Evolutionary conservation across 2,113 vertebrate species (phyloP).

Genomic region (Xerus inauris): DNA sequence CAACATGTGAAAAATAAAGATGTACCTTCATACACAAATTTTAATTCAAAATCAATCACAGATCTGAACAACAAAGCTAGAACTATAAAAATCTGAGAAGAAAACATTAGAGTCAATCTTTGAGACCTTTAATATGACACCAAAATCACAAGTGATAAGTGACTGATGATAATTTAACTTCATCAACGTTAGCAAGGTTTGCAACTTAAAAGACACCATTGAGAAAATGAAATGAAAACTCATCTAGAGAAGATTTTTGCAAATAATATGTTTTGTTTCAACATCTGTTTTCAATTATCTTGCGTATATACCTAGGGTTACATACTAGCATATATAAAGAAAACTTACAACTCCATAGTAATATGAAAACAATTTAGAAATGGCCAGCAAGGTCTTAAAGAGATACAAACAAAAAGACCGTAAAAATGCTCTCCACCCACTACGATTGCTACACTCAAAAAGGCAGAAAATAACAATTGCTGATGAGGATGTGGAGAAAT

Average conservation of each 20-base stretch:
- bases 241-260: neutral
- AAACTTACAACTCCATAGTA: neutral
- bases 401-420: slow-evolving; percentile 2
- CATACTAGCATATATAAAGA: neutral
- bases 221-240: neutral
- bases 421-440: neutral
- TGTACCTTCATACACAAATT: neutral
- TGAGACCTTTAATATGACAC: neutral
- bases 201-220: neutral
- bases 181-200: neutral
- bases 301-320: neutral
- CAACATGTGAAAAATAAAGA: neutral
- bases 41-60: neutral
- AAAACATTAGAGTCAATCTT: neutral
- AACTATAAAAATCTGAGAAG: neutral
- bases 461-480: neutral
- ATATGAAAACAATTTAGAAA: slow-evolving; percentile 21
- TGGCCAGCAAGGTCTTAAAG: neutral
- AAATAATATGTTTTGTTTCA: neutral
- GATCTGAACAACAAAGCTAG: neutral
- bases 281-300: neutral
- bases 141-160: neutral
- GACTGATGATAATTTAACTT: neutral
- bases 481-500: neutral
- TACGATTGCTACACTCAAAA: neutral